Base-by-base conservation (phyloP, 1,140 invertebrate genomes). In the Halesus radiatus region DNA sequence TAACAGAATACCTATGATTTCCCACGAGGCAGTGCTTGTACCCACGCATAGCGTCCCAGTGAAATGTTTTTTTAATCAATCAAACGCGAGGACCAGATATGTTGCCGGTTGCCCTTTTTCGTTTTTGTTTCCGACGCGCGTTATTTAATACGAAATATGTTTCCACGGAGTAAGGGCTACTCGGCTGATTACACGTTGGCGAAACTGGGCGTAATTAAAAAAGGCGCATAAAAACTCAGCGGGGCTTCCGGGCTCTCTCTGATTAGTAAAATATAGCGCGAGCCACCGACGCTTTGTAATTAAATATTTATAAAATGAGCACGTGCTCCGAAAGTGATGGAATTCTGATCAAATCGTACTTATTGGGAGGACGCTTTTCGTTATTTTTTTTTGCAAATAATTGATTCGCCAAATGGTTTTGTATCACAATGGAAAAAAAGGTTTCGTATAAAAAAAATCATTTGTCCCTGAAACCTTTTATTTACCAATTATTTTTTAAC, bases 1-100 rank as follows among this genome's bases (percentile, higher is more conserved):
- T 64, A 79, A 80, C 78, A 78, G 81, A 76, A 82, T 76, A 68
- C 75, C 79, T 74, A 68, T 83, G 81, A 83, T 83, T 83, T 83
- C 81, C 81, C 81, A 45, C 58, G 81, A 72, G 77, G 75, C 54
- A 23, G 45, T 1, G 77, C 62, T 64, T 26, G 56, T 13, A 29
- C 78, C 81, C 81, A 82, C 78, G 81, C 81, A 79, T 78, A 52
- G 54, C 56, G 78, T 75, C 78, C 78, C 75, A 74, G 72, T 76
- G 75, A 83, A 83, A 83, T 83, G 81, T 83, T 78, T 83, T 83
- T 83, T 83, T 83, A 83, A 83, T 83, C 81, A 83, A 83, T 83
- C 81, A 83, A 83, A 80, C 81, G 78, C 76, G 58, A 45, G 50
- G 66, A 60, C 58, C 52, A 58, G 58, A 62, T 68, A 58, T 74